A percentile compares a stretch with the other conserved stretches of the same genome.
Evolutionary conservation across 2,797 vertebrate genomes (phyloP).

Genomic region (Liparis tanakae): DNA sequence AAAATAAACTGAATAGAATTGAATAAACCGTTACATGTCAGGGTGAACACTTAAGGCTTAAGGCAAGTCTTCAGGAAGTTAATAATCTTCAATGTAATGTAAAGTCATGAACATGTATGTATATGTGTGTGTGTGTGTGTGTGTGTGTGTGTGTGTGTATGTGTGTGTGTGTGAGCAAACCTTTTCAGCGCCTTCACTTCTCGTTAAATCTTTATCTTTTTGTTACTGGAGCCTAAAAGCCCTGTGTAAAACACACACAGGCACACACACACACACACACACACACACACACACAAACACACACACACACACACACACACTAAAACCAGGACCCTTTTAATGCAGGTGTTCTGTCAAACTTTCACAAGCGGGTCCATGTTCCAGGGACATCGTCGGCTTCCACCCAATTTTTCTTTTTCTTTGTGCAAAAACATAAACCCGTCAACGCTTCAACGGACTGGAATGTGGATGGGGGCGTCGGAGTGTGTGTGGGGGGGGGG

Average conservation of each 20-base stretch:
- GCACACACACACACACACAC: conserved; percentile 41
- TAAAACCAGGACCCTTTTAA: conserved; percentile 60
- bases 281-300: conserved; percentile 37
- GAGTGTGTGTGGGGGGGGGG: no score
- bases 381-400: conserved; percentile 26
- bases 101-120: background rate
- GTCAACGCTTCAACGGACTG: conserved; percentile 57
- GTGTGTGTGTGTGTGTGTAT: no score
- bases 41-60: no score
- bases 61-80: no score
- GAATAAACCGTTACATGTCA: no score
- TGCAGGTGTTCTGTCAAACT: conserved; percentile 58
- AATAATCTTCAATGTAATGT: no score
- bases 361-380: conserved; percentile 27
- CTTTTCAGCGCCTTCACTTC: conserved; percentile 35
- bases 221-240: conserved; percentile 57
- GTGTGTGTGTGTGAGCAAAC: conserved; percentile 13
- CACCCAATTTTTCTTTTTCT: conserved; percentile 33
- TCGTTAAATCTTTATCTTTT: conserved; percentile 52
- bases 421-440: no score
- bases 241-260: conserved; percentile 40
- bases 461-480: conserved; percentile 79
- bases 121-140: no score
- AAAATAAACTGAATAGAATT: no score
- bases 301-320: no score